Evolutionary conservation across 2,113 vertebrate genomes (phyloP).

Genomic region (Tringa solitaria): DNA sequence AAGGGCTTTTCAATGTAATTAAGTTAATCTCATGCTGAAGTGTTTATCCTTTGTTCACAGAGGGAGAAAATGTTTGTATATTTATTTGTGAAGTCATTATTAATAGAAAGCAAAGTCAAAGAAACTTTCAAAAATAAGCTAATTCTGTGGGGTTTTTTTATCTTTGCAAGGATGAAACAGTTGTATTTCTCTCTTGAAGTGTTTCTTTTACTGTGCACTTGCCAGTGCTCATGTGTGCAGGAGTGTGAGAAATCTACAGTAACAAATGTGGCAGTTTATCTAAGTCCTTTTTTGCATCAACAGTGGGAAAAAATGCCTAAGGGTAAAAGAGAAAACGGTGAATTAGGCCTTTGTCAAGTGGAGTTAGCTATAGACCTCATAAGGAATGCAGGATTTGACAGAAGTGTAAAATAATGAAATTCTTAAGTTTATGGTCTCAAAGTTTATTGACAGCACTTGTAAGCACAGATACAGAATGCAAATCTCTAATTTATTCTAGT

Average conservation of each 20-base stretch:
- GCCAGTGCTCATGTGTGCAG: not conserved
- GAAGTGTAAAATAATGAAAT: not conserved
- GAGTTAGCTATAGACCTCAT: not conserved
- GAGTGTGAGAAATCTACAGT: not conserved
- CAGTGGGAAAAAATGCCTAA: not conserved
- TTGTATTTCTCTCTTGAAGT: not conserved
- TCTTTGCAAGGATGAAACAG: not conserved
- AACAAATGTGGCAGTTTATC: conserved; percentile 11
- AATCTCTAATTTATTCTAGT: not conserved
- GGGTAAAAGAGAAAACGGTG: not conserved
- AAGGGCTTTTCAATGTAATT: not conserved
- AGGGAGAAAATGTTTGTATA: not conserved
- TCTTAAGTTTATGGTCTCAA: not conserved
- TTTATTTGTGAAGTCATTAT: not conserved
- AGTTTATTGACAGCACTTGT: not conserved
- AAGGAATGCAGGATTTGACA: not conserved
- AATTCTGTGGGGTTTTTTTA: not conserved
- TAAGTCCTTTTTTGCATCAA: not conserved
- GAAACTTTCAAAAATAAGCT: not conserved
- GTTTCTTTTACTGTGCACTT: not conserved
- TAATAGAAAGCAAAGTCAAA: not conserved
- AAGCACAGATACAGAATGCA: not conserved
- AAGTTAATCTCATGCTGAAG: not conserved
- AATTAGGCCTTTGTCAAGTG: conserved; percentile 31
- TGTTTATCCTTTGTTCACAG: not conserved